Evolutionary conservation across 2,113 vertebrate species (phyloP), one percentile per base, ranked within the genome.

Genomic region (Pelecanoides urinatrix): DNA sequence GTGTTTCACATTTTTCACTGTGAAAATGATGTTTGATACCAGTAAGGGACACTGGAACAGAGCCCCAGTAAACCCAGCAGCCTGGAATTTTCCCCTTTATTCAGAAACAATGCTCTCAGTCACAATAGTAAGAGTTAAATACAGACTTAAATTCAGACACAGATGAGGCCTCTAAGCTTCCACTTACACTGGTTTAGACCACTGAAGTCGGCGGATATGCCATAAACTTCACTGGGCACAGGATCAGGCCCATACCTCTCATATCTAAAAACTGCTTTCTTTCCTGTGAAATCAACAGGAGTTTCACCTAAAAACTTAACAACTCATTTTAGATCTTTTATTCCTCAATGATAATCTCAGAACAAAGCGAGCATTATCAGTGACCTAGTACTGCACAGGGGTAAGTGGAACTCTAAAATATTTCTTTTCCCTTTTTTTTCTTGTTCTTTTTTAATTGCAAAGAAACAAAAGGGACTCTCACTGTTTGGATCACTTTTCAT

Each of bases 401-500:
- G 25, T 65, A 87, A 79, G 50, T 15, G 56, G 50, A 92, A 80
- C 63, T 86, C 91, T 63, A n/a, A 94, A 95, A 87, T 62, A 80
- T 50, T 92, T 53, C 9, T 93, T 83, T 83, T 79, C 62, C 38
- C 18, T 40, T 79, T 55, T 15, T 45, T 78, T 66, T 8, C 79
- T 66, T 44, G 7, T 23, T 73, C n/a, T 78, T 58, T 82, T 88
- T 86, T 85, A 72, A 92, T 76, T 90, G 86, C 45, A 27, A 87
- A 82, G 66, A 14, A 87, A 91, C 91, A 91, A 92, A 93, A 72
- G 58, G 77, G 74, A 58, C 70, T 82, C 59, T 67, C 3, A 17
- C 85, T 61, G 61, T 88, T 97, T 96, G 85, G 80, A 84, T 95
- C 90, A 40, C 86, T 94, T 97, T 88, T 96, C 93, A 87, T 62